phyloP scores from a whole-genome alignment of 2,888 invertebrate genomes.

The Acanthosepion pharaonis region DNA sequence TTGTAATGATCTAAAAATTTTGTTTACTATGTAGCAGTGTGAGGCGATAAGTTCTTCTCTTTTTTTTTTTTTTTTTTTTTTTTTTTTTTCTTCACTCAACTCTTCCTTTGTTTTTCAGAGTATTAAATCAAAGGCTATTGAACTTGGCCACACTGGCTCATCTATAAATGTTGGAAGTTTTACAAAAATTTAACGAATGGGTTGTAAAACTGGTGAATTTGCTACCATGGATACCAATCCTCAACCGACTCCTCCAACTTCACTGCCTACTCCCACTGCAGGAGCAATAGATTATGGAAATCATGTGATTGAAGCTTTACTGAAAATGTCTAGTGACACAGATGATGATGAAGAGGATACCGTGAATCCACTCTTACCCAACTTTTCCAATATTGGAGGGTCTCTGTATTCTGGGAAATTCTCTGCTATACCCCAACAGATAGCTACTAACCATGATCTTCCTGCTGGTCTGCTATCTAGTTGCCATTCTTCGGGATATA shows the following conservation, averaged over 20 bases:
- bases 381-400: not conserved
- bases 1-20: too few relatives aligned
- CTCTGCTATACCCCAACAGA: not conserved
- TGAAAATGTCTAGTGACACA: constrained; percentile 44
- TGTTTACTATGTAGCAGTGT: not conserved
- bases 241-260: not conserved
- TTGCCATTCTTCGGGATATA: not conserved
- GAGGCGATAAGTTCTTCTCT: not conserved
- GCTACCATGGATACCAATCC: constrained; percentile 23
- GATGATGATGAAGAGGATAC: constrained; percentile 41
- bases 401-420: not conserved
- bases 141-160: not conserved
- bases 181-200: constrained; percentile 41
- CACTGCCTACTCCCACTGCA: not conserved
- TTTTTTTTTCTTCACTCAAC: not conserved
- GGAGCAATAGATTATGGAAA: constrained; percentile 25
- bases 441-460: not conserved
- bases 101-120: not conserved
- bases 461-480: not conserved
- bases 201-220: constrained; percentile 42
- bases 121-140: not conserved
- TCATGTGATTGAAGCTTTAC: constrained; percentile 41
- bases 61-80: not conserved
- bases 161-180: not conserved
- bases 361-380: not conserved